phyloP scores from a whole-genome alignment of 1,140 invertebrate genomes.

The Drosophila yakuba region DNA sequence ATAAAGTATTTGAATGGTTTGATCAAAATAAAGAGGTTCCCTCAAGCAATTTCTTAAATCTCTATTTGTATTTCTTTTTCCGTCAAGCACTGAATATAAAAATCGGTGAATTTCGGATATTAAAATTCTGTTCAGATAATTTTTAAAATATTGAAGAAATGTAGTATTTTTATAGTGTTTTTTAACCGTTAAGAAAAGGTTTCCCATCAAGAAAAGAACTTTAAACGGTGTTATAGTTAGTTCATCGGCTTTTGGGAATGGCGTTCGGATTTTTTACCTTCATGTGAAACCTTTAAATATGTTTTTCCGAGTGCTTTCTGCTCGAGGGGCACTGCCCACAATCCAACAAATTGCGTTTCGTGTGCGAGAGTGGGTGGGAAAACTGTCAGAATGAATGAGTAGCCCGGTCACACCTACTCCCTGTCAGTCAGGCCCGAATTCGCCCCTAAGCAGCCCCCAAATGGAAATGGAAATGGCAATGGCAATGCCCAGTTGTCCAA shows the following conservation, averaged over 20 bases:
- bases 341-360: constrained; percentile 82
- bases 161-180: no score
- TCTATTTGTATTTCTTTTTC: no score
- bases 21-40: no score
- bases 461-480: constrained; percentile 22
- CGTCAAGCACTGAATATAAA: no score
- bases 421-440: constrained; percentile 68
- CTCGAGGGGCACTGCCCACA: constrained; percentile 82
- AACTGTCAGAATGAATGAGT: constrained; percentile 85
- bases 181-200: no score
- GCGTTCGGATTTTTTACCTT: neutral
- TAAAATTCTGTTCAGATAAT: no score
- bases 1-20: no score
- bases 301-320: constrained; percentile 31
- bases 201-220: no score
- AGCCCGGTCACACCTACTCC: constrained; percentile 83
- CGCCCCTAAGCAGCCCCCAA: constrained; percentile 39
- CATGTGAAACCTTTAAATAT: neutral
- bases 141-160: no score
- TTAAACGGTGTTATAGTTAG: no score
- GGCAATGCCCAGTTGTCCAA: constrained; percentile 56
- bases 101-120: no score
- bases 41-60: no score
- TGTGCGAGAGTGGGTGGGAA: constrained; percentile 82
- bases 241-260: neutral